These are phyloP conservation scores for Eupsilia transversa DNA, from an alignment of 2,888 invertebrate genomes.

Conservation along the genomic window DNA sequence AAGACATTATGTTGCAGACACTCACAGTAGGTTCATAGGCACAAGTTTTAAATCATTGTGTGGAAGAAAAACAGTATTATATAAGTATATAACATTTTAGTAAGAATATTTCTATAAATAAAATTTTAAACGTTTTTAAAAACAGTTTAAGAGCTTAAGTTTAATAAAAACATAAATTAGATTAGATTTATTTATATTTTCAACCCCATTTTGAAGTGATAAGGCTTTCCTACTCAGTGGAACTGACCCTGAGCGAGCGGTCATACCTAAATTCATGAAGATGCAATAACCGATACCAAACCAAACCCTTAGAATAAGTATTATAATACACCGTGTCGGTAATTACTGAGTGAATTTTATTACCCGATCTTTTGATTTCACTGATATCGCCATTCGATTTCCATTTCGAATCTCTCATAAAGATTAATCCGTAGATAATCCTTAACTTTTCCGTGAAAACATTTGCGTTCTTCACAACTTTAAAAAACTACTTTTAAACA, in stretches of 20 bases:
- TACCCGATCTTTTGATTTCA: constrained; percentile 22
- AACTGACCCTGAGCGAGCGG: neutral
- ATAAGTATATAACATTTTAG: too few relatives aligned
- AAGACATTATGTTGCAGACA: neutral
- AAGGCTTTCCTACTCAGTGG: neutral
- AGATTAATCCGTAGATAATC: constrained; percentile 43
- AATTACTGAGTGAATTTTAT: constrained; percentile 31
- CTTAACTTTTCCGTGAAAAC: constrained; percentile 35
- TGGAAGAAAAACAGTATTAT: too few relatives aligned
- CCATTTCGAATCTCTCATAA: constrained; percentile 36
- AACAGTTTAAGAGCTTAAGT: neutral
- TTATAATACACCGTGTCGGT: constrained; percentile 11
- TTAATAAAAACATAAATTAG: neutral
- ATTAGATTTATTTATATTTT: neutral
- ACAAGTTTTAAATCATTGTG: too few relatives aligned
- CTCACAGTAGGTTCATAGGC: too few relatives aligned
- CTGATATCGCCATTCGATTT: constrained; percentile 25
- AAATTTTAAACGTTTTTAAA: neutral
- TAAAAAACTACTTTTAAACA: constrained; percentile 10
- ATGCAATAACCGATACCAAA: neutral
- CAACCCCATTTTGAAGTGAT: neutral
- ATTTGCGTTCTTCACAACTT: constrained; percentile 13
- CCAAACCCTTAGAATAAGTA: neutral
- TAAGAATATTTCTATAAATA: too few relatives aligned
- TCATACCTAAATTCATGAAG: neutral